Evolutionary conservation across 30 jellyfish, hydroid and myxozoan species (phyloP), one percentile per base, ranked within the genome.

Genomic region (Chironex yamaguchii): DNA sequence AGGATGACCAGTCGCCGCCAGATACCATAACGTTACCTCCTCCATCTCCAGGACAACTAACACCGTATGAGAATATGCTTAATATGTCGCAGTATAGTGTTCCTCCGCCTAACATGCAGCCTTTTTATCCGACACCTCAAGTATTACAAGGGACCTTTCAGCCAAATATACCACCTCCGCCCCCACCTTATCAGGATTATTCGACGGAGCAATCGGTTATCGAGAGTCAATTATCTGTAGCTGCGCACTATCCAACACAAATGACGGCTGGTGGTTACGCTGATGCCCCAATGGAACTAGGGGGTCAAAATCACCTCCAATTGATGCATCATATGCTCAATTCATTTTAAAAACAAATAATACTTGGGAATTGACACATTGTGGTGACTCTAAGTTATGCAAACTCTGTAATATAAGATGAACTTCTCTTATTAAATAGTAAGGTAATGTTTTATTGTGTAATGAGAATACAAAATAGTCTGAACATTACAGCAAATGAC

Each of bases 81-180:
- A 42, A 42, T 42, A 42, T 42, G 13, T 6, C 13, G 13, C 58
- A 42, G 58, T 42, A 42, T 17, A 42, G 58, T 17, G 31, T 86
- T 1, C 90, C 96, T 22, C 96, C 96, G 9, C 96, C 96, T 11
- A 86, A 86, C 26, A 52, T 86, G 4, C 90, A 86, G 32, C 96
- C 96, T 2, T 86, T 86, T 67, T 86, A 74, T 34, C 89, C 90
- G 20, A 62, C 86, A 34, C 83, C 96, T n/a, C 58, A 42, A 67
- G 29, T 67, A 3, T 26, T 6, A 58, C 80, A 67, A 29, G 80
- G 31, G 29, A 67, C 9, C 9, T 67, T 20, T 42, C 58, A 42
- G 58, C 17, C 58, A 6, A 42, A 42, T 17, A 42, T 42, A 42
- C 58, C 58, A 42, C 58, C 58, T 6, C 58, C 58, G 17, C 58